These are phyloP conservation scores for Geococcyx californianus DNA, from an alignment of 2,113 vertebrate species.

Conservation along the genomic window DNA sequence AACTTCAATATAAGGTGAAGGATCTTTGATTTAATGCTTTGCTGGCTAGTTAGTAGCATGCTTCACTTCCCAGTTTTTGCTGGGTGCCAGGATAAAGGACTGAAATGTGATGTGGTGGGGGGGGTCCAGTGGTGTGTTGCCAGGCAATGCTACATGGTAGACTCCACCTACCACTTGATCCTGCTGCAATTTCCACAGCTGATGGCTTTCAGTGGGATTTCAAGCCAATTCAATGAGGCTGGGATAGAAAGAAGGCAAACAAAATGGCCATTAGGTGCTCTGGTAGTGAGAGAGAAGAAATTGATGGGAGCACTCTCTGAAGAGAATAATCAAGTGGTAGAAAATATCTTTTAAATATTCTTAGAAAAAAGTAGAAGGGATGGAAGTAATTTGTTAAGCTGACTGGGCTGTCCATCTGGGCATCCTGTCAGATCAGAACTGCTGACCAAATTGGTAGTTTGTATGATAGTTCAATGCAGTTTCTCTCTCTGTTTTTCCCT, in stretches of 20 bases:
- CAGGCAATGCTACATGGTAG: not conserved
- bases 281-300: not conserved
- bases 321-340: not conserved
- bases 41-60: not conserved
- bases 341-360: not conserved
- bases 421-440: not conserved
- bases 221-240: not conserved
- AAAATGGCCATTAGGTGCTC: not conserved
- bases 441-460: not conserved
- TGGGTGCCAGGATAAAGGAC: not conserved
- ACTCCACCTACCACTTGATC: not conserved
- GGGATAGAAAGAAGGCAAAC: not conserved
- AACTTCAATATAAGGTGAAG: not conserved
- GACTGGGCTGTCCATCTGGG: rapidly evolving
- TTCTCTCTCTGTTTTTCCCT: not conserved
- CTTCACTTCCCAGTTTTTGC: not conserved
- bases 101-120: not conserved
- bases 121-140: not conserved
- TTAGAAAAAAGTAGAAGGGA: not conserved
- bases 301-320: not conserved
- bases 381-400: not conserved
- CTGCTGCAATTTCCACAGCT: not conserved
- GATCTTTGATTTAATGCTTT: not conserved
- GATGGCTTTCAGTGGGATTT: not conserved
- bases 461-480: not conserved